Evolutionary conservation across 1,140 invertebrate genomes (phyloP).

Genomic region (Drosophila pandora): DNA sequence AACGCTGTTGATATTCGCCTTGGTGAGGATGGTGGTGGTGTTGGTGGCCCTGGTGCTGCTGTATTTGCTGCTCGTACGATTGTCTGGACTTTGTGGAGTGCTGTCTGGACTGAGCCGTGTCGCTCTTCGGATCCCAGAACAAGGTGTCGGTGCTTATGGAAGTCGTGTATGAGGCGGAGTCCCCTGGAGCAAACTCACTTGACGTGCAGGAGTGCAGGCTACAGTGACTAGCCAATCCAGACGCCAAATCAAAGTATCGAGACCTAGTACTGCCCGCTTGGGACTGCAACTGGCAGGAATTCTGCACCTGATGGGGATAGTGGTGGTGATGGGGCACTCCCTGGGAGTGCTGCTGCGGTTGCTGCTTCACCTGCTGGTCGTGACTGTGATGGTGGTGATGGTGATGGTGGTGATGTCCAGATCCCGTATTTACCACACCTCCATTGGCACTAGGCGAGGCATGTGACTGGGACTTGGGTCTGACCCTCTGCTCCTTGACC

Average conservation of each 20-base stretch:
- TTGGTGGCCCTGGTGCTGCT: constrained; percentile 31
- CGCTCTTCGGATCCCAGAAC: constrained; percentile 89
- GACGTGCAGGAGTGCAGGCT: constrained; percentile 92
- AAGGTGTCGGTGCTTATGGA: constrained; percentile 93
- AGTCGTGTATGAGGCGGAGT: constrained; percentile 91
- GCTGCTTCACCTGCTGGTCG: constrained; percentile 41
- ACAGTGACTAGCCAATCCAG: constrained; percentile 89
- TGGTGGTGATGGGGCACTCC: constrained; percentile 48
- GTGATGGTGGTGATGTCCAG: constrained; percentile 52
- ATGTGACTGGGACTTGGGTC: constrained; percentile 84
- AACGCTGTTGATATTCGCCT: constrained; percentile 53
- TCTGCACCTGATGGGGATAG: constrained; percentile 45
- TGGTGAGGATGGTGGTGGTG: constrained; percentile 74
- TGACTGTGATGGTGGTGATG: constrained; percentile 56
- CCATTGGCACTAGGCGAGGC: constrained; percentile 64
- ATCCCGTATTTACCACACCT: neutral
- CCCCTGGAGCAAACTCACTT: constrained; percentile 87
- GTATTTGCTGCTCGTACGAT: constrained; percentile 73
- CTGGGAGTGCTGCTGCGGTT: constrained; percentile 32
- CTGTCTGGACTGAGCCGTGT: constrained; percentile 73
- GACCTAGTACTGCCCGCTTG: constrained; percentile 69
- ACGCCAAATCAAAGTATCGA: constrained; percentile 86
- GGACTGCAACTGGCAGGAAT: constrained; percentile 44
- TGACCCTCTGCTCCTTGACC: constrained; percentile 68
- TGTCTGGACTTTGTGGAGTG: constrained; percentile 82